Evolutionary conservation across 2,797 vertebrate genomes (phyloP).

Genomic region (Smutsia temminckii): DNA sequence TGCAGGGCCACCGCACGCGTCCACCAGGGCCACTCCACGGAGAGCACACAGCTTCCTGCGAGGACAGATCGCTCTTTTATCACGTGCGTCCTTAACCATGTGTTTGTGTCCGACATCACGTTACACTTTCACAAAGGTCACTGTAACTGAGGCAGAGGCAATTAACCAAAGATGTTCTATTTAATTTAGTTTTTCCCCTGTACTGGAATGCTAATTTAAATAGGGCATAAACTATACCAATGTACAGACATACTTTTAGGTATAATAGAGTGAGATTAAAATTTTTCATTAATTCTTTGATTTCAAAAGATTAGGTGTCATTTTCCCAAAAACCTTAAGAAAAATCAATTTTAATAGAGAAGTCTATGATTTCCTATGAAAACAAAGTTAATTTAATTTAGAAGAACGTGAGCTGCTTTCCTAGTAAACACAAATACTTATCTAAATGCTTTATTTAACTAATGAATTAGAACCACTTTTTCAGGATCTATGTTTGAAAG

Average conservation of each 20-base stretch:
- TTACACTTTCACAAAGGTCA: background rate
- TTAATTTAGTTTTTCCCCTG: background rate
- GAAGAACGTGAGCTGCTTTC: background rate
- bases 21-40: background rate
- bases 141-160: slow-evolving; percentile 14
- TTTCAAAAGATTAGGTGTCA: slow-evolving; percentile 48
- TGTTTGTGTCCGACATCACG: background rate
- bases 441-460: background rate
- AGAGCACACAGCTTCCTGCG: too few relatives aligned
- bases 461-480: background rate
- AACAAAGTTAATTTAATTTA: background rate
- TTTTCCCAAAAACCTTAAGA: slow-evolving; percentile 38
- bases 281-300: slow-evolving; percentile 59
- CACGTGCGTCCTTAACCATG: background rate
- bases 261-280: slow-evolving; percentile 20
- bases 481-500: slow-evolving; percentile 77
- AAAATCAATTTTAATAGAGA: slow-evolving; percentile 56
- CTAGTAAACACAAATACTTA: background rate
- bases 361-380: background rate
- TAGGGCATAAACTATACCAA: background rate
- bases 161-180: background rate
- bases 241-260: background rate
- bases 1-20: background rate
- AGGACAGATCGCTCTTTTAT: background rate
- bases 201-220: background rate